A percentile compares a stretch with the other conserved stretches of the same genome.
Evolutionary conservation across 2,113 vertebrate species (phyloP).

Genomic region (Donacobius atricapilla): DNA sequence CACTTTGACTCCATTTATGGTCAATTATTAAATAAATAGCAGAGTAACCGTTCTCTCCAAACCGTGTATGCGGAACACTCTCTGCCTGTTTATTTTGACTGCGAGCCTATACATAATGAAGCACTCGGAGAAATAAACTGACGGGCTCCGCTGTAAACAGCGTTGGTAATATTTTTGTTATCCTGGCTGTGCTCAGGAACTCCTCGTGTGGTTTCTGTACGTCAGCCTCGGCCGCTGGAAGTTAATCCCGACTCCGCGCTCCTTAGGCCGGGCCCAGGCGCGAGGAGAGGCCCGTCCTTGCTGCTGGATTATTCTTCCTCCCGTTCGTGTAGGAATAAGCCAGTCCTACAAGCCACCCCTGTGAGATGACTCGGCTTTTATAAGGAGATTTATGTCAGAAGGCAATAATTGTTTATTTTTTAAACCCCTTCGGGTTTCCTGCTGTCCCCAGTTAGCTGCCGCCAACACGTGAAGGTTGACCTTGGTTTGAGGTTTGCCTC

Average conservation of each 20-base stretch:
- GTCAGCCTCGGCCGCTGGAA: slow-evolving; percentile 70
- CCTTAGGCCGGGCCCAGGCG: slow-evolving; percentile 56
- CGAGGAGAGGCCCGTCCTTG: neutral
- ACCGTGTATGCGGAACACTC: slow-evolving; percentile 71
- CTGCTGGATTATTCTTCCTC: neutral
- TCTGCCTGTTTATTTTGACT: slow-evolving; percentile 85
- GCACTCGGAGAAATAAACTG: slow-evolving; percentile 86
- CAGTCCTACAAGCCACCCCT: neutral
- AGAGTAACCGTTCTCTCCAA: slow-evolving; percentile 76
- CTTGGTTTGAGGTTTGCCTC: neutral
- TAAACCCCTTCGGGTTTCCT: neutral
- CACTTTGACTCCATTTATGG: slow-evolving; percentile 85
- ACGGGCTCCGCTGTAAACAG: slow-evolving; percentile 79
- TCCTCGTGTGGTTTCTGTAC: slow-evolving; percentile 74
- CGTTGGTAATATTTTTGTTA: slow-evolving; percentile 84
- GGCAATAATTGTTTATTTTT: neutral
- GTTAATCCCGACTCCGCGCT: slow-evolving; percentile 82
- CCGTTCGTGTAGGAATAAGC: neutral
- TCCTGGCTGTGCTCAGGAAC: slow-evolving; percentile 77
- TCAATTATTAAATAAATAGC: slow-evolving; percentile 88
- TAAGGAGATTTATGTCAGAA: neutral
- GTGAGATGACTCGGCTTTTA: neutral
- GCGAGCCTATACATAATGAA: slow-evolving; percentile 81
- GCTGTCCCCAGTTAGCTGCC: accelerated
- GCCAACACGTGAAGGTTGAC: accelerated